Evolutionary conservation across 2,888 invertebrate genomes (phyloP), one percentile per base, ranked within the genome.

Genomic region (Leptura quadrifasciata): DNA sequence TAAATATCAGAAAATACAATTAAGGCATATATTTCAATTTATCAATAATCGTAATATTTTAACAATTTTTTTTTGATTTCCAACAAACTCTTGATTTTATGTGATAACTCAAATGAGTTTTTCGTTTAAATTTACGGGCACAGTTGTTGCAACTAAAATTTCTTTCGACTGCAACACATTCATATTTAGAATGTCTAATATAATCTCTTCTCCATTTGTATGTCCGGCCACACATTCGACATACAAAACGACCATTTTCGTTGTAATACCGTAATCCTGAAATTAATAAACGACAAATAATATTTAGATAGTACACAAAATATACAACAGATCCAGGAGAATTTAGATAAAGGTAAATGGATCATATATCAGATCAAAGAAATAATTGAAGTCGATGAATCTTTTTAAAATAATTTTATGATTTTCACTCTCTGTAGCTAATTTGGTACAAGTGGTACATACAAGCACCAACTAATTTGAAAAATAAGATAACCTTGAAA

Each of bases 61-160:
- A 20, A 1, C n/a, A 9, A 39, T 9, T 1, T 63, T 12, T 39
- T 39, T 12, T 10, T 39, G 10, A 0, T 18, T 17, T 39, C 1
- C 1, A 2, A 18, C 63, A 63, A 39, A 39, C 20, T 39, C 20
- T 31, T 9, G 63, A 18, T 12, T 18, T 8, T 3, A 63, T 1
- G 10, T 63, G 63, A 4, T 17, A 18, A 8, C 18, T 17, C 20
- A 63, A 17, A 15, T 63, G 39, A 2, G 24, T 39, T 79, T 93
- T 93, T 88, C 92, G 92, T 88, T 93, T 93, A 91, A 95, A 96
- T 76, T 92, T 92, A 89, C 95, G 95, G 76, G 94, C 93, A 87
- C 95, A 95, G 81, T 90, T 91, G 82, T 91, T 91, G 89, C 94
- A 94, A n/a, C 0, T 2, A 31, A 63, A 63, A 20, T 35, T 39